A percentile compares a stretch with the other conserved stretches of the same genome.
Evolutionary conservation across 2,888 invertebrate genomes (phyloP).

Genomic region (Cantharis rufa): DNA sequence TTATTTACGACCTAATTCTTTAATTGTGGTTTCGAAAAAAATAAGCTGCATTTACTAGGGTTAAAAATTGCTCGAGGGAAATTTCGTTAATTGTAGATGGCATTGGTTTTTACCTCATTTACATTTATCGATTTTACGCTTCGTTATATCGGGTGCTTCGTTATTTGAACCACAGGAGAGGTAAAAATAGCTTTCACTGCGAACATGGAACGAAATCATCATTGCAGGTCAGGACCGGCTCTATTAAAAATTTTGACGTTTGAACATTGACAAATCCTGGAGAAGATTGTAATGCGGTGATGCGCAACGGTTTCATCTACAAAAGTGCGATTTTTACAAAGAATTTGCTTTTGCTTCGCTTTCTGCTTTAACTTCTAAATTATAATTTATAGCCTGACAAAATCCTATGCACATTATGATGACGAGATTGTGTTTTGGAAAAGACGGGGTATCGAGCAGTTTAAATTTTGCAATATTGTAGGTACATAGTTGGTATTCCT

Average conservation of each 20-base stretch:
- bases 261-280: not conserved
- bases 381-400: not conserved
- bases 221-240: not conserved
- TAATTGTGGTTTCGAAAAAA: not conserved
- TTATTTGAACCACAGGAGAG: not conserved
- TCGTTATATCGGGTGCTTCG: not conserved
- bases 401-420: not conserved
- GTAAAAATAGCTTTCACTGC: not conserved
- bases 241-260: too few species aligned
- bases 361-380: not conserved
- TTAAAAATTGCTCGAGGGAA: not conserved
- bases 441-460: not conserved
- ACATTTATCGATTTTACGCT: not conserved
- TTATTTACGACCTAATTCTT: not conserved
- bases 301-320: not conserved
- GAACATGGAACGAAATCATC: not conserved
- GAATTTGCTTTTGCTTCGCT: not conserved
- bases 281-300: not conserved
- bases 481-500: not conserved
- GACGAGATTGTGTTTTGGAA: not conserved
- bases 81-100: not conserved
- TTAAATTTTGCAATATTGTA: not conserved
- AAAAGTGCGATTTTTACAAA: too few species aligned
- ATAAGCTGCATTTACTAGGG: not conserved
- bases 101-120: not conserved